Conservation (phyloP, 2,113 vertebrate species). For the Embiotoca jacksoni region DNA sequence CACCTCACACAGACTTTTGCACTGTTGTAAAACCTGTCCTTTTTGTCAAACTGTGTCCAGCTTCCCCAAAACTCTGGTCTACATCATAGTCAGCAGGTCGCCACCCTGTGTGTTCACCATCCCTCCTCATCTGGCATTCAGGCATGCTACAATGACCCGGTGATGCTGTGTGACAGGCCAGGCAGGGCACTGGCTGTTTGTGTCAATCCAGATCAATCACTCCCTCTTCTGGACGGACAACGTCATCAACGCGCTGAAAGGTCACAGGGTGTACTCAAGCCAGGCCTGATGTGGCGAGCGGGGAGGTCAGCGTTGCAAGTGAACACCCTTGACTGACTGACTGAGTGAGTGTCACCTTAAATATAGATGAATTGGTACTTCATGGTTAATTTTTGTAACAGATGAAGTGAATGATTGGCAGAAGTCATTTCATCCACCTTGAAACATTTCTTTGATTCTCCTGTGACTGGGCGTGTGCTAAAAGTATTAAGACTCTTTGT, state of each 20-base stretch:
- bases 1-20: slow-evolving; percentile 1
- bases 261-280: slow-evolving; percentile 72
- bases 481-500: slow-evolving; percentile 74
- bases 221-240: slow-evolving; percentile 79
- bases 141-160: slow-evolving; percentile 80
- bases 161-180: slow-evolving; percentile 83
- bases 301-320: slow-evolving; percentile 66
- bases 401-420: slow-evolving; percentile 22
- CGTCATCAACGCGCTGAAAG: slow-evolving; percentile 77
- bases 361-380: slow-evolving; percentile 12
- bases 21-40: slow-evolving; percentile 1
- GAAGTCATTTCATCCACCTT: slow-evolving; percentile 5
- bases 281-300: slow-evolving; percentile 64
- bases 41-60: slow-evolving; percentile 35
- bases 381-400: background rate
- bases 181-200: slow-evolving; percentile 80
- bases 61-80: slow-evolving; percentile 30
- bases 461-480: slow-evolving; percentile 49
- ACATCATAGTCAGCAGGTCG: slow-evolving; percentile 66
- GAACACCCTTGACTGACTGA: slow-evolving; percentile 66
- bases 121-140: slow-evolving; percentile 81
- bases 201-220: slow-evolving; percentile 86
- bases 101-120: slow-evolving; percentile 60
- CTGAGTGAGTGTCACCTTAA: slow-evolving; percentile 45
- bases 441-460: slow-evolving; percentile 45